Evolutionary conservation across 2,888 invertebrate genomes (phyloP), one percentile per base, ranked within the genome.

Genomic region (Drosophila dives): DNA sequence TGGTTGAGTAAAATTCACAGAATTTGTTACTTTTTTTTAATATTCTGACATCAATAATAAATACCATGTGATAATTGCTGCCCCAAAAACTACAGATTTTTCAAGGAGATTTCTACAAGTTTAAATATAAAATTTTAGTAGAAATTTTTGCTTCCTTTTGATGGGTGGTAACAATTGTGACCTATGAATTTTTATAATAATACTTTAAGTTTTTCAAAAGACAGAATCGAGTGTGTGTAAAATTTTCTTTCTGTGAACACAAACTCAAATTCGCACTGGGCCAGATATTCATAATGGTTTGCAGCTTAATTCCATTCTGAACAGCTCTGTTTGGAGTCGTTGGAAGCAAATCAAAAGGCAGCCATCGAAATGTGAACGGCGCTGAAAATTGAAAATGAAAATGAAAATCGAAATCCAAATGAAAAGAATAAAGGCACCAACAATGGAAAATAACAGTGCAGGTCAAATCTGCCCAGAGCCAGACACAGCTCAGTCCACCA

Each of bases 341-440:
- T 26, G 54, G 53, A 34, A 56, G 77, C 78, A 74, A 77, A 86
- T 86, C 77, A 81, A 76, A 74, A 67, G 64, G 71, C 72, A 64
- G 66, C 70, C 83, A 80, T 80, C 66, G 77, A 76, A 87, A 77
- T 77, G 59, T 56, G 45, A 65, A 48, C 50, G 65, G 49, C 62
- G 55, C 34, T 29, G 55, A 12, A 26, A 49, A 66, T 36, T 34
- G 29, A 33, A 58, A 68, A 60, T 63, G 62, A 60, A 80, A 76
- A 67, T 34, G 29, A 33, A 58, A 68, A 60, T 63, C 59, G 56
- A 80, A 76, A 67, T 55, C 68, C 55, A 63, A 70, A 67, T 86
- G 73, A 77, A 72, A 66, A 59, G 68, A 66, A 69, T 61, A 50
- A 29, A 71, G 20, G 42, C 20, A 2, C 40, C 56, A 45, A 73